A percentile compares a stretch with the other conserved stretches of the same genome.
Conservation (phyloP, 2,113 vertebrate genomes). For the Lophius piscatorius region DNA sequence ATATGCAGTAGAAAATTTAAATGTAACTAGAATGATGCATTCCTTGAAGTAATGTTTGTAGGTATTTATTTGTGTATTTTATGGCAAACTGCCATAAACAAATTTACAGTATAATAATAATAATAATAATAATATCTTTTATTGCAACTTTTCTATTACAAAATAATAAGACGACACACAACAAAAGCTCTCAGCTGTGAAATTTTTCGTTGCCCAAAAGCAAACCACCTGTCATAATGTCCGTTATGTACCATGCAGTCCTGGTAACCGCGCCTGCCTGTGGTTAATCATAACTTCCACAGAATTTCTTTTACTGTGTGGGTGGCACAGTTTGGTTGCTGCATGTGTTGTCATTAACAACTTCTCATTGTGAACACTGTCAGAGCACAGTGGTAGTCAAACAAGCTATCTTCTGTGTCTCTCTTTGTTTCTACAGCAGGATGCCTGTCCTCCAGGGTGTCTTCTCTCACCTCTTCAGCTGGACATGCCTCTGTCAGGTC, state of each 20-base stretch:
- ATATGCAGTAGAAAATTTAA: too few species aligned
- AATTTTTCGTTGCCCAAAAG: too few species aligned
- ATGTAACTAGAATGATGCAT: too few species aligned
- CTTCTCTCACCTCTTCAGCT: conserved; percentile 36
- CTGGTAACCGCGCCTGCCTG: conserved; percentile 28
- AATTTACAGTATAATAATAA: too few species aligned
- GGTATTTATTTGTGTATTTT: too few species aligned
- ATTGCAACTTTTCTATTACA: too few species aligned
- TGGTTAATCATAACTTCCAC: neutral
- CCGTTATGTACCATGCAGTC: neutral
- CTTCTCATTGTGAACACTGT: neutral
- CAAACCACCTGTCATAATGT: too few species aligned
- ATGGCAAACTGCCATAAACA: too few species aligned
- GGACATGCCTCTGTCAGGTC: conserved; percentile 11
- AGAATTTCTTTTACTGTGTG: conserved; percentile 18
- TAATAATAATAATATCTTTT: too few species aligned
- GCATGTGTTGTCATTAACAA: conserved; percentile 24
- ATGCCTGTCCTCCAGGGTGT: conserved; percentile 49
- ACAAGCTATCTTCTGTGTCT: neutral
- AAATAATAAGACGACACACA: too few species aligned
- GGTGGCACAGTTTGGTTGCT: neutral
- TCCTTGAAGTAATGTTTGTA: too few species aligned
- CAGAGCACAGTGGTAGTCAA: neutral
- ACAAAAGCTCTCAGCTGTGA: too few species aligned
- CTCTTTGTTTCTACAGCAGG: neutral